A percentile compares a stretch with the other conserved stretches of the same genome.
Evolutionary conservation across 92 coral and sea anemone species (phyloP).

Genomic region (Zoanthus solanderi): DNA sequence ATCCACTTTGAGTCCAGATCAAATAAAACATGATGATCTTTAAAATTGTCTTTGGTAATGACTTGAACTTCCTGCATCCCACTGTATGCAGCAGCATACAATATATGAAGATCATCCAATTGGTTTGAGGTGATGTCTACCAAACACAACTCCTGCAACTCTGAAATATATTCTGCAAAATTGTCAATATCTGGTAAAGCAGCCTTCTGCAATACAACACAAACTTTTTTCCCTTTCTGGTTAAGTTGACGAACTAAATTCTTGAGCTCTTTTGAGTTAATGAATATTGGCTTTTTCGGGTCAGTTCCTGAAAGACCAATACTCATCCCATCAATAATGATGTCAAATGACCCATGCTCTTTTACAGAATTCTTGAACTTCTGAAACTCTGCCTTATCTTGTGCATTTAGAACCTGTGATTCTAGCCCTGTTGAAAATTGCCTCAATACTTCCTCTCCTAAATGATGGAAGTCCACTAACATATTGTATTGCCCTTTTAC

Average conservation of each 20-base stretch:
- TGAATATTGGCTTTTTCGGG: constrained; percentile 42
- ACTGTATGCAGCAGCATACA: constrained; percentile 86
- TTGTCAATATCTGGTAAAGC: constrained; percentile 56
- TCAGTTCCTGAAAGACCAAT: constrained; percentile 74
- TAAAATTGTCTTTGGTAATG: constrained; percentile 84
- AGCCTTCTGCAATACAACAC: constrained; percentile 73
- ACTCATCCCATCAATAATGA: constrained; percentile 94
- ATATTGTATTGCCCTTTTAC: constrained; percentile 34
- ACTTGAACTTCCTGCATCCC: constrained; percentile 72
- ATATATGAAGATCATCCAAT: constrained; percentile 80
- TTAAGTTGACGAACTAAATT: constrained; percentile 63
- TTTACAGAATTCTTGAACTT: constrained; percentile 59
- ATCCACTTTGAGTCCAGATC: constrained; percentile 67
- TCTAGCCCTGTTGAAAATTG: constrained; percentile 37
- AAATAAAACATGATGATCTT: constrained; percentile 87
- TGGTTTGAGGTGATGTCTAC: constrained; percentile 17
- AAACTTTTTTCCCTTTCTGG: constrained; percentile 70
- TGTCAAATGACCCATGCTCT: constrained; percentile 77
- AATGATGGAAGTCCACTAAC: constrained; percentile 32
- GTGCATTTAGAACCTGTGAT: constrained; percentile 7
- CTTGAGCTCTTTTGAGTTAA: constrained; percentile 60
- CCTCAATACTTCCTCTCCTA: constrained; percentile 65
- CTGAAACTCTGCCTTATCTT: constrained; percentile 55
- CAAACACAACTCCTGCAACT: constrained; percentile 47
- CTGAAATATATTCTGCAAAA: constrained; percentile 47